Base-by-base conservation (phyloP, 2,113 vertebrate species). In the Sialia sialis region DNA sequence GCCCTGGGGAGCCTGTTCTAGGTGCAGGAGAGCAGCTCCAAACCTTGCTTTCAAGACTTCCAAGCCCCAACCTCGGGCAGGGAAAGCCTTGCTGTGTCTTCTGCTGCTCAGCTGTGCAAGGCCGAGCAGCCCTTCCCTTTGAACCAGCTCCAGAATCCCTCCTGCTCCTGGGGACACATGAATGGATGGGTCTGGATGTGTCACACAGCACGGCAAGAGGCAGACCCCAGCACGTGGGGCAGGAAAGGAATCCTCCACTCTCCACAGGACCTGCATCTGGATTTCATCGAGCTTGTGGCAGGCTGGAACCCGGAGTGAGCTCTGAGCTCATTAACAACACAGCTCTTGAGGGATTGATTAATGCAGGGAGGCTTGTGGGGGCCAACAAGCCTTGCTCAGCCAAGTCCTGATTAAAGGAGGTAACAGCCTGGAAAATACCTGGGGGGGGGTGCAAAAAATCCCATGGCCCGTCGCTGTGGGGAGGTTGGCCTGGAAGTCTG, bases 181-280 rank as follows among this genome's bases (percentile, higher is more conserved):
- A 72, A 38, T 32, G 49, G 87, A n/a, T 55, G 38, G 41, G 46
- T 41, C 59, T 10, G 13, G 26, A 59, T 39, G 68, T 55, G 52
- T 62, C 69, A 41, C 63, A 30, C 32, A 54, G 54, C 25, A 11
- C 64, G 38, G 86, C 52, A 59, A 87, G 67, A 63, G 72, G 41
- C 18, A 76, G 72, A 66, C 11, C 38, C 34, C 3, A 0, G 48
- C 51, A 44, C 0, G 0, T 13, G 15, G 62, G 41, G 60, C 4
- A 4, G 82, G 32, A 48, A 29, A 81, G 74, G 44, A 82, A 82
- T 63, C 43, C 38, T 58, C 44, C 76, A 36, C 58, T 38, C 67
- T 66, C 59, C 25, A 3, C 4, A 43, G 59, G 48, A 80, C 38
- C 48, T 59, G 48, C 77, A 87, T 55, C 89, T 91, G 95, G 91